A percentile compares a stretch with the other conserved stretches of the same genome.
These are phyloP conservation scores for Mimachlamys varia DNA, from an alignment of 2,888 invertebrate species.

Conservation along the genomic window DNA sequence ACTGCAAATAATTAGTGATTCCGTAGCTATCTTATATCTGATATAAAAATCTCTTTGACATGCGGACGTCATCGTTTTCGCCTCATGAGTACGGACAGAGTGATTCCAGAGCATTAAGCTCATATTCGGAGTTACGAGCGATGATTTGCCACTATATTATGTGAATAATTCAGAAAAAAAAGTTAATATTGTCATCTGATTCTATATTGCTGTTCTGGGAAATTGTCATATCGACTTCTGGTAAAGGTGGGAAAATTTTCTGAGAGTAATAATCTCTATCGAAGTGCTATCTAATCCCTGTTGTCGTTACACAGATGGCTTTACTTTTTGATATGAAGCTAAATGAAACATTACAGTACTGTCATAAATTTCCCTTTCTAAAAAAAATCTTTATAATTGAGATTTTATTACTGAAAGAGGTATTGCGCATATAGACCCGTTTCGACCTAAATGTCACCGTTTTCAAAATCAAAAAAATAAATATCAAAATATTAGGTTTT, in stretches of 20 bases:
- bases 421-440: no score
- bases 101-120: background rate
- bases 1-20: no score
- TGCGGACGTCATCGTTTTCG: background rate
- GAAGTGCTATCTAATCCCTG: background rate
- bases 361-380: background rate
- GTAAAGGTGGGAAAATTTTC: background rate
- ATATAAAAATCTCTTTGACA: background rate
- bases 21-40: no score
- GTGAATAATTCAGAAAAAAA: background rate
- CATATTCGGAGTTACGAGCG: background rate
- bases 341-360: background rate
- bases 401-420: background rate
- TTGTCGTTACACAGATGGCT: background rate
- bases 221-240: background rate
- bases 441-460: no score
- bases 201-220: background rate
- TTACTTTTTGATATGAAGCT: background rate
- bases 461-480: no score
- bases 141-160: background rate
- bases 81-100: background rate
- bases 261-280: background rate
- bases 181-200: background rate
- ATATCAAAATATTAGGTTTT: no score
- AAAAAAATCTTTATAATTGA: background rate